These are phyloP conservation scores for Enteromius fasciolatus DNA, from an alignment of 2,797 vertebrate species.

Conservation along the genomic window DNA sequence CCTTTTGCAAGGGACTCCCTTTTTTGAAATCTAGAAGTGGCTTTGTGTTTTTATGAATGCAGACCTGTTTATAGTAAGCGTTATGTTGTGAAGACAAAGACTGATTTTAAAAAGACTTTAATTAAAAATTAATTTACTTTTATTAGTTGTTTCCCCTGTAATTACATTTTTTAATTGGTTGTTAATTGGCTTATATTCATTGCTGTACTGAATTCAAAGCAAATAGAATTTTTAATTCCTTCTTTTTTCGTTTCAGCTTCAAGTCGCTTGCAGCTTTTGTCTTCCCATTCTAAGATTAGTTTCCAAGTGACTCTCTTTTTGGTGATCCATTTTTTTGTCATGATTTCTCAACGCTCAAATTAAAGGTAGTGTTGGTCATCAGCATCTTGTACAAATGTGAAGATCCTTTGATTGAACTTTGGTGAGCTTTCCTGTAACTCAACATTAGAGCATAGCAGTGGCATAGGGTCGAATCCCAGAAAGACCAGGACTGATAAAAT, in stretches of 20 bases:
- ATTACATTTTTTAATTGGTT: constrained; percentile 1
- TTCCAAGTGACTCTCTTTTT: constrained; percentile 36
- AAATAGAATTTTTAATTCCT: too few relatives aligned
- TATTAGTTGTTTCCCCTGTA: background rate
- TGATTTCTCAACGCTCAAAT: constrained; percentile 28
- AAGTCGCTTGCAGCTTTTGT: constrained; percentile 33
- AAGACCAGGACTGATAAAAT: background rate
- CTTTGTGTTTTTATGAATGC: background rate
- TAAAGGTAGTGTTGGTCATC: background rate
- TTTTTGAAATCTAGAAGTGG: background rate
- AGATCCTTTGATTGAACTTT: background rate
- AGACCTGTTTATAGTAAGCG: background rate
- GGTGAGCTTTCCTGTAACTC: background rate
- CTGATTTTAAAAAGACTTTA: background rate
- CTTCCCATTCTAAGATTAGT: constrained; percentile 25
- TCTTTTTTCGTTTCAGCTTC: background rate
- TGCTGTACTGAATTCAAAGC: background rate
- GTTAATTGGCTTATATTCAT: background rate
- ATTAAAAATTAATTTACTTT: background rate
- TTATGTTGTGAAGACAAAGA: background rate
- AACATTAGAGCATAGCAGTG: background rate
- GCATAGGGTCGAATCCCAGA: background rate
- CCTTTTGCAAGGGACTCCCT: background rate
- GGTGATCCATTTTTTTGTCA: constrained; percentile 56
- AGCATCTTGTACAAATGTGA: background rate